Conservation (phyloP, 2,113 vertebrate genomes). For the Nyctereutes procyonoides region DNA sequence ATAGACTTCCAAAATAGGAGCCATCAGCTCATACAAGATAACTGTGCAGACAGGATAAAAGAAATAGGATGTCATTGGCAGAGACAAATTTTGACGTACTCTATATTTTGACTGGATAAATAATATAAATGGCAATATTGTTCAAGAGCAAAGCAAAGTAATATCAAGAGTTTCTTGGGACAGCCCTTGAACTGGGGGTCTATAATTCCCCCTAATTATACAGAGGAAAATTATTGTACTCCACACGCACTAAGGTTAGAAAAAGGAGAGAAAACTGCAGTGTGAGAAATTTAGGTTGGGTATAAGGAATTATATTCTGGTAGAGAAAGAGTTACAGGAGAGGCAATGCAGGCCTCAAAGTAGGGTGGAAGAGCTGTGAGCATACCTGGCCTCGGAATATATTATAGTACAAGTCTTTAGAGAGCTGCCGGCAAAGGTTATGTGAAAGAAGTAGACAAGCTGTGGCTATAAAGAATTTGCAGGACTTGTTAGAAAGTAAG, state of each 20-base stretch:
- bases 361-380: not conserved
- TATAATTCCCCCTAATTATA: not conserved
- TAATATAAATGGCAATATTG: not conserved
- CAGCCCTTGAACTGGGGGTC: not conserved
- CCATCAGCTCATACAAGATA: not conserved
- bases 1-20: constrained; percentile 23
- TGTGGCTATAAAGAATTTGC: not conserved
- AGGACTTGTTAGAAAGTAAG: not conserved
- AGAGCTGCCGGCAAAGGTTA: not conserved
- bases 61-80: not conserved
- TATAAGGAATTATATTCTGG: not conserved
- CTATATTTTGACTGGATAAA: not conserved
- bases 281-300: not conserved
- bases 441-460: not conserved
- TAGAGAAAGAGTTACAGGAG: not conserved
- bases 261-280: not conserved
- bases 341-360: not conserved
- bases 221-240: not conserved
- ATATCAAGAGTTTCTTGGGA: not conserved
- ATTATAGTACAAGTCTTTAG: not conserved
- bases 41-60: not conserved
- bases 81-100: not conserved
- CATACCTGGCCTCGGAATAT: not conserved
- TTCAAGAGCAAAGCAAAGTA: constrained; percentile 11
- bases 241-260: not conserved